phyloP scores from a whole-genome alignment of 2,888 invertebrate species.

The Crioceris asparagi region DNA sequence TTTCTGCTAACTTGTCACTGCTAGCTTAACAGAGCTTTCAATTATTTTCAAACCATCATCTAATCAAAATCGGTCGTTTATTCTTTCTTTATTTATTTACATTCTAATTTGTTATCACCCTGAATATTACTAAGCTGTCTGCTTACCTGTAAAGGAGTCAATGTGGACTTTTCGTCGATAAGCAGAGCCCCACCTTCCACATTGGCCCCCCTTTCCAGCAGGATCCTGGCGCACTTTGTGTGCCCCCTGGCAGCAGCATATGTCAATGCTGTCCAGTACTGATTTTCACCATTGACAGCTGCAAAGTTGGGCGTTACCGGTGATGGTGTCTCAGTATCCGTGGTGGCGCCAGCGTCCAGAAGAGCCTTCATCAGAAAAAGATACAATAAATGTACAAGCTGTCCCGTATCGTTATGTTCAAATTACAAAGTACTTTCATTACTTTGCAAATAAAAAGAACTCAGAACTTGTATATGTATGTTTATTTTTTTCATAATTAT shows the following conservation, averaged over 20 bases:
- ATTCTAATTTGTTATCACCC: no score
- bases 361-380: no score
- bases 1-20: no score
- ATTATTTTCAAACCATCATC: no score
- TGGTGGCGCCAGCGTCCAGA: conserved; percentile 67
- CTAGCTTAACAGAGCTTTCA: no score
- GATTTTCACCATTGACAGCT: conserved; percentile 53
- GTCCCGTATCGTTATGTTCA: no score
- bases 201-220: conserved; percentile 70
- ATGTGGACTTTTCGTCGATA: conserved; percentile 75
- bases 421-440: no score
- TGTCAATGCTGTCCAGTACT: conserved; percentile 81
- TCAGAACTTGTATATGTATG: no score
- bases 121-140: not conserved
- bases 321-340: conserved; percentile 75
- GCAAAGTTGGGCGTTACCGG: conserved; percentile 38
- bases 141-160: conserved; percentile 73
- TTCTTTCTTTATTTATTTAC: no score
- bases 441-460: no score
- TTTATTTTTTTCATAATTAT: no score
- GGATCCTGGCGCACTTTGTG: conserved; percentile 44
- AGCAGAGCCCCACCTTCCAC: conserved; percentile 78
- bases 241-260: conserved; percentile 61
- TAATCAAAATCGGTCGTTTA: no score
- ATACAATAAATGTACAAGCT: conserved; percentile 12